These are phyloP conservation scores for Lithobius niger DNA, from an alignment of 1,140 invertebrate genomes.

Conservation along the genomic window DNA sequence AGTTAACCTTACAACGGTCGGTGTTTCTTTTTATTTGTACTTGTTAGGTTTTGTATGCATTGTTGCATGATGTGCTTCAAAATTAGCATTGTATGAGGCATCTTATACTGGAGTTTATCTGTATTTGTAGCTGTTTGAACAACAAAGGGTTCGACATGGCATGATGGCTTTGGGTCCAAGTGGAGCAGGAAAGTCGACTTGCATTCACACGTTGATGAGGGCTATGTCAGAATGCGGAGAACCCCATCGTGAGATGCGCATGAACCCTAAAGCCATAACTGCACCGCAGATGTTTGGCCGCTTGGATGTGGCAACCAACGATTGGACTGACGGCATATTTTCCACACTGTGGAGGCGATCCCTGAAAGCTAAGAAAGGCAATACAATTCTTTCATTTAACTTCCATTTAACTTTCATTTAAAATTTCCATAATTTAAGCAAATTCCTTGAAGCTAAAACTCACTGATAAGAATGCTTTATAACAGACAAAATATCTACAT, in stretches of 20 bases:
- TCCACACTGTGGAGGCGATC: constrained; percentile 91
- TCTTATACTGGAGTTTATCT: no score
- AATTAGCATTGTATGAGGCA: no score
- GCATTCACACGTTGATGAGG: constrained; percentile 90
- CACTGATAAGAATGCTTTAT: no score
- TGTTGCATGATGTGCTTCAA: no score
- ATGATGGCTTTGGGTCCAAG: constrained; percentile 93
- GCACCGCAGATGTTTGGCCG: constrained; percentile 94
- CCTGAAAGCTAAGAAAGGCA: constrained; percentile 67
- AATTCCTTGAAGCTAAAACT: no score
- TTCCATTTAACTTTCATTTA: no score
- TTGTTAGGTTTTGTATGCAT: no score
- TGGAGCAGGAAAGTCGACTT: constrained; percentile 89
- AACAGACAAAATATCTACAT: no score
- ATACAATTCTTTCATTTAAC: no score
- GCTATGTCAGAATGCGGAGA: constrained; percentile 70
- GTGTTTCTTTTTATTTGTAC: no score
- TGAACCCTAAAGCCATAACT: constrained; percentile 97
- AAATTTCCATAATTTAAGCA: no score
- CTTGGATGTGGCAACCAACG: constrained; percentile 89
- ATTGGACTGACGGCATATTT: constrained; percentile 97
- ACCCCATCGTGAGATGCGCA: constrained; percentile 83
- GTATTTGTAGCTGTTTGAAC: constrained; percentile 77
- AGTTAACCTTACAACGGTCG: no score
- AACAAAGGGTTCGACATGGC: constrained; percentile 84